phyloP scores from a whole-genome alignment of 2,888 invertebrate genomes.

The Drosophila ustulata region DNA sequence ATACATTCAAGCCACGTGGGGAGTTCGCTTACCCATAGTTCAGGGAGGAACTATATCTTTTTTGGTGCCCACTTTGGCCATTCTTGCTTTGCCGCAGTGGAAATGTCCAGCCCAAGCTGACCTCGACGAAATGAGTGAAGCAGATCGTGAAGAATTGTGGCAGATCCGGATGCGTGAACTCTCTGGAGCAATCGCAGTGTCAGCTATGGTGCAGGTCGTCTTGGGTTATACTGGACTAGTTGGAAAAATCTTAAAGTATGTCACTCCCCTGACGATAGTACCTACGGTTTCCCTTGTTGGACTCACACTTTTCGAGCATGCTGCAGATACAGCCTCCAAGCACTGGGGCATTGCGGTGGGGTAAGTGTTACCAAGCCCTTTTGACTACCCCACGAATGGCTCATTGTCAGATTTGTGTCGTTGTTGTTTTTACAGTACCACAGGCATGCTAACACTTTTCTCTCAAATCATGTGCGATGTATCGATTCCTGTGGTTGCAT shows the following conservation, averaged over 20 bases:
- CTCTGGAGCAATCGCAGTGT: slow-evolving; percentile 93
- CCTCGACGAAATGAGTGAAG: slow-evolving; percentile 86
- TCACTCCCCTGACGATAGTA: slow-evolving; percentile 93
- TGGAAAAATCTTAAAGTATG: slow-evolving; percentile 90
- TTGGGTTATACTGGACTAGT: slow-evolving; percentile 91
- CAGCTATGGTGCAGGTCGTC: slow-evolving; percentile 91
- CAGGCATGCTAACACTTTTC: slow-evolving; percentile 90
- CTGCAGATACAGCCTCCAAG: slow-evolving; percentile 91
- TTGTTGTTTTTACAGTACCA: slow-evolving; percentile 86
- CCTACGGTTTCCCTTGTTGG: slow-evolving; percentile 94
- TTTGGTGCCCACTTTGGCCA: slow-evolving; percentile 91
- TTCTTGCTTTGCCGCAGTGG: slow-evolving; percentile 90
- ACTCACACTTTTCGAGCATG: slow-evolving; percentile 92
- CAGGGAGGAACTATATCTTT: slow-evolving; percentile 93
- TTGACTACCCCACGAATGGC: background rate
- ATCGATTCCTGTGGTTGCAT: slow-evolving; percentile 87
- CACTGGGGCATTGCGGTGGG: slow-evolving; percentile 94
- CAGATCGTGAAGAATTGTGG: slow-evolving; percentile 88
- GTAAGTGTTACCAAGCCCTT: slow-evolving; percentile 85
- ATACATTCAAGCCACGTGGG: slow-evolving; percentile 90
- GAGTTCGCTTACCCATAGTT: slow-evolving; percentile 91
- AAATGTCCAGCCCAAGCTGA: slow-evolving; percentile 87
- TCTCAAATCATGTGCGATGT: slow-evolving; percentile 91
- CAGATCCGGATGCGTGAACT: slow-evolving; percentile 91
- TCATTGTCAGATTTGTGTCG: background rate